These are phyloP conservation scores for Sarcophaga rosellei DNA, from an alignment of 2,888 invertebrate genomes.

Conservation along the genomic window DNA sequence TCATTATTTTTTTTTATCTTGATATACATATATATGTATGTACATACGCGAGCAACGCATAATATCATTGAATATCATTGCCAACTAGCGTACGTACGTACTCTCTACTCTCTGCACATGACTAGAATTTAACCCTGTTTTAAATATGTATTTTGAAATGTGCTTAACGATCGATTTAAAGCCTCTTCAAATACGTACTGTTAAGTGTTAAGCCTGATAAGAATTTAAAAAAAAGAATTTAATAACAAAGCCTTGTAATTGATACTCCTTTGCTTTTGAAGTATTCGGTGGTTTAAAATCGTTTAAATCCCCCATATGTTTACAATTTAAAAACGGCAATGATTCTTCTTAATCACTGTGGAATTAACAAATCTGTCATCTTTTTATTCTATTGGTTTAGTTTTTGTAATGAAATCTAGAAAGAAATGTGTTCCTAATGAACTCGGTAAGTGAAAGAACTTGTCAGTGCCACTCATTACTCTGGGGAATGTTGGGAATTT, in stretches of 20 bases:
- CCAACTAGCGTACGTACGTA: too few species aligned
- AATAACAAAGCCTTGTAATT: background rate
- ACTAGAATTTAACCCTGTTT: too few species aligned
- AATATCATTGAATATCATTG: too few species aligned
- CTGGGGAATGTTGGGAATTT: conserved; percentile 25
- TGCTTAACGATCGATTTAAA: too few species aligned
- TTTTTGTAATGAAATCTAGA: background rate
- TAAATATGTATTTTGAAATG: too few species aligned
- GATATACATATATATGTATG: too few species aligned
- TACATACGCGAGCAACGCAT: too few species aligned
- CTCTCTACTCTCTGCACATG: too few species aligned
- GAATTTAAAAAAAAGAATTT: background rate
- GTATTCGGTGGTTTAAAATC: background rate
- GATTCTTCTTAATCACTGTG: conserved; percentile 3
- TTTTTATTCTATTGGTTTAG: background rate
- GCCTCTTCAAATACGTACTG: too few species aligned
- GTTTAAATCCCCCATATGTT: background rate
- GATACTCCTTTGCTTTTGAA: background rate
- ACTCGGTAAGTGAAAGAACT: conserved; percentile 31
- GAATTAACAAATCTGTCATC: conserved; percentile 11
- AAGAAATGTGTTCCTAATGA: conserved; percentile 50
- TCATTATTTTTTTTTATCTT: too few species aligned
- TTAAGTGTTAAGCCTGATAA: too few species aligned
- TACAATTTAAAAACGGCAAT: background rate
- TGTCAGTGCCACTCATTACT: background rate